Percentiles rank a stretch among this genome's conserved stretches.
Evolutionary conservation across 1,140 invertebrate genomes (phyloP).

Genomic region (Heliothis virescens): DNA sequence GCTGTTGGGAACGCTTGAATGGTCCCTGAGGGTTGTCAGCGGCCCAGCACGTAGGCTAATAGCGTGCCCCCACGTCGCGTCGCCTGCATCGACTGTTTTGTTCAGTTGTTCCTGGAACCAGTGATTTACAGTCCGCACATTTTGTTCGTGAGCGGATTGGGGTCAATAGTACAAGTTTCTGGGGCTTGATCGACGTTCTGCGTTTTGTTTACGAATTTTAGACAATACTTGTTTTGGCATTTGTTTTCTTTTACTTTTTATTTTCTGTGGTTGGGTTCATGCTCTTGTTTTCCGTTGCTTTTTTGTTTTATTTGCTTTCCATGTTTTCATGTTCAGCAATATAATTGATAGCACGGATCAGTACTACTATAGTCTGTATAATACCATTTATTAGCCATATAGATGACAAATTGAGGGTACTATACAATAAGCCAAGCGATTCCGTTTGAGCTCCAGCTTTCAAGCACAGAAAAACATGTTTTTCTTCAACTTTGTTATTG

Average conservation of each 20-base stretch:
- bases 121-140: slow-evolving; percentile 57
- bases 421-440: slow-evolving; percentile 1
- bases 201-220: slow-evolving; percentile 25
- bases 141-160: slow-evolving; percentile 48
- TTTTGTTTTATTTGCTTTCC: too few species aligned
- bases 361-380: neutral
- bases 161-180: slow-evolving; percentile 21
- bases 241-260: neutral
- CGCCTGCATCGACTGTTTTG: slow-evolving; percentile 48
- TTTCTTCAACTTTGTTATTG: slow-evolving; percentile 40
- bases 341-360: too few species aligned
- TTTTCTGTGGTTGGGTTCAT: neutral
- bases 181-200: slow-evolving; percentile 34
- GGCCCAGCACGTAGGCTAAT: slow-evolving; percentile 53
- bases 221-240: neutral
- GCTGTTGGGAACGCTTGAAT: slow-evolving; percentile 8
- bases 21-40: slow-evolving; percentile 26
- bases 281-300: too few species aligned
- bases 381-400: neutral
- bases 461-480: slow-evolving; percentile 40
- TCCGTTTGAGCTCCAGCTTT: slow-evolving; percentile 12
- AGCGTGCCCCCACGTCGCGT: slow-evolving; percentile 43
- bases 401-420: neutral
- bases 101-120: slow-evolving; percentile 27
- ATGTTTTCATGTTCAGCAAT: too few species aligned